Conservation (phyloP, 2,113 vertebrate species). For the Penelope pileata region DNA sequence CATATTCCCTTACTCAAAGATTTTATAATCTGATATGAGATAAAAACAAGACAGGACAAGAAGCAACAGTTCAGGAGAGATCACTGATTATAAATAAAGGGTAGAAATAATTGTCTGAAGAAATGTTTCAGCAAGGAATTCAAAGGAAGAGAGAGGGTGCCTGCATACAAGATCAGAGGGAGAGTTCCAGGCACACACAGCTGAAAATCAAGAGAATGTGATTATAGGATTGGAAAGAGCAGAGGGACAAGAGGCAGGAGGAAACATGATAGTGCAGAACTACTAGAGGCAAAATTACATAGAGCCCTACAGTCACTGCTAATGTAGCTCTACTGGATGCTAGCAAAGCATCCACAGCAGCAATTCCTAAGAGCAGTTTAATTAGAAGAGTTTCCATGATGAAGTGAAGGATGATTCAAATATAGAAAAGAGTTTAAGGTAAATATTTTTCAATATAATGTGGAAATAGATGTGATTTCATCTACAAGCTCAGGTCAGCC, state of each 20-base stretch:
- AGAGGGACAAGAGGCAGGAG: slow-evolving; percentile 47
- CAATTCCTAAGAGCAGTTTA: neutral
- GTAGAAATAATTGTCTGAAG: slow-evolving; percentile 67
- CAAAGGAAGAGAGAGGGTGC: slow-evolving; percentile 50
- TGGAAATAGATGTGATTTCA: neutral
- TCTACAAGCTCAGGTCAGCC: neutral
- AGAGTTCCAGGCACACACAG: slow-evolving; percentile 4
- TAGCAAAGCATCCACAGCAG: neutral
- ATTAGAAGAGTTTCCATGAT: neutral
- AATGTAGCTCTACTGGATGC: neutral
- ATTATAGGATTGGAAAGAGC: slow-evolving; percentile 31
- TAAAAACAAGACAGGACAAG: slow-evolving; percentile 68
- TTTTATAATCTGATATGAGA: slow-evolving; percentile 56
- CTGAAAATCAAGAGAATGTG: slow-evolving; percentile 50
- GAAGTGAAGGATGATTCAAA: neutral
- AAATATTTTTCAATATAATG: neutral
- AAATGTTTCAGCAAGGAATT: slow-evolving; percentile 45
- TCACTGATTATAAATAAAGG: slow-evolving; percentile 67
- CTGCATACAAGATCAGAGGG: slow-evolving; percentile 30
- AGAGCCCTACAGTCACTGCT: neutral
- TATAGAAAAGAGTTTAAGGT: neutral
- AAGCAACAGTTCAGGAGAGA: slow-evolving; percentile 66
- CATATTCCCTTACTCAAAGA: slow-evolving; percentile 52
- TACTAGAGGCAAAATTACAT: slow-evolving; percentile 4
- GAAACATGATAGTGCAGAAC: neutral